Evolutionary conservation across 2,113 vertebrate genomes (phyloP), one percentile per base, ranked within the genome.

Genomic region (Diadophis punctatus): DNA sequence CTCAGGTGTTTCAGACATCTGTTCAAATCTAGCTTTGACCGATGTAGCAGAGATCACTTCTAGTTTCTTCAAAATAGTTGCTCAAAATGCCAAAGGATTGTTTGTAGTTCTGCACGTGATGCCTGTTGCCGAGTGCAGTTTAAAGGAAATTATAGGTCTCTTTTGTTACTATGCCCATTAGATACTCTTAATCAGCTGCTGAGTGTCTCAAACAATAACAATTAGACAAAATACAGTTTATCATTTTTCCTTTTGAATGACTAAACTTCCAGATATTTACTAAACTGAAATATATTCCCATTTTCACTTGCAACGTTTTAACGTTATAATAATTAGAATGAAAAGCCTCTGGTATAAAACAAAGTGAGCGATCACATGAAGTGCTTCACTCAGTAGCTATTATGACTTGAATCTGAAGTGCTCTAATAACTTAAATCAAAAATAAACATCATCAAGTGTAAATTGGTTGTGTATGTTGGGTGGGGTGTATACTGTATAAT

Each of bases 361-460:
- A 39, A 93, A 91, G 80, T 14, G 58, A 1, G 93, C 96, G 34
- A 92, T 96, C 87, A 93, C 93, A 68, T 39, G 93, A 92, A 84
- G 95, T 58, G 86, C 85, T 30, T 80, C 86, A 90, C 91, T 85
- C 89, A 51, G 52, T 60, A 95, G 96, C 95, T 96, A 10, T 84
- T 95, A 93, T 95, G 95, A 53, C 84, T 96, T 96, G 43, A 68
- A 86, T 94, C 56, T 30, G 49, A 74, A 87, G 56, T 34, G 95
- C 86, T 96, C 5, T 93, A 92, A 93, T 93, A 68, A 90, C 25
- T 95, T 97, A 96, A 92, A 95, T 94, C 94, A 91, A 95, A 94
- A 96, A 96, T 92, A 96, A 95, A 96, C 49, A 91, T 96, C 92
- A 95, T 95, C 91, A 94, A 86, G 87, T 98, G 97, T 97, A 96